Percentiles rank a stretch among this genome's conserved stretches.
Evolutionary conservation across 2,888 invertebrate species (phyloP).

Genomic region (Caenorhabditis doughertyi): DNA sequence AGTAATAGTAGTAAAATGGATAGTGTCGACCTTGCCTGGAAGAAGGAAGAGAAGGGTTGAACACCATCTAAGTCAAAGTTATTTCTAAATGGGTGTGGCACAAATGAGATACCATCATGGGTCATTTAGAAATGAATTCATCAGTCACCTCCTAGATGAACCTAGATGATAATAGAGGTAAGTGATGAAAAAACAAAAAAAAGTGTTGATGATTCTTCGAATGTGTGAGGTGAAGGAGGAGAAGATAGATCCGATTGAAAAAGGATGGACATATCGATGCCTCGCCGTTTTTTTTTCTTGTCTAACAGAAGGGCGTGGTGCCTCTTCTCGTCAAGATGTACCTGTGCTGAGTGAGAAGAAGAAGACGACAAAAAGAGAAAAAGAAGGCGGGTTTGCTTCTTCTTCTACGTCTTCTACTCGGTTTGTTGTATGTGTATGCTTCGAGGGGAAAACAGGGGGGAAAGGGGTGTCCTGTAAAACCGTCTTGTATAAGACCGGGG

Average conservation of each 20-base stretch:
- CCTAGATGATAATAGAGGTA: constrained; percentile 14
- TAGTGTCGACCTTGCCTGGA: constrained; percentile 51
- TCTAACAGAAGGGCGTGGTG: constrained; percentile 51
- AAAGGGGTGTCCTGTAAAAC: constrained; percentile 50
- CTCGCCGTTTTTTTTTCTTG: neutral
- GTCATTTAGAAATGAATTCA: constrained; percentile 30
- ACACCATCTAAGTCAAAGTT: constrained; percentile 12
- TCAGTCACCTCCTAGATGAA: constrained; percentile 27
- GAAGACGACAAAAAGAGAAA: constrained; percentile 20
- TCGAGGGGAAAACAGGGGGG: neutral
- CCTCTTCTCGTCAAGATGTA: constrained; percentile 51
- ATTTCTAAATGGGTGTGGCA: constrained; percentile 23
- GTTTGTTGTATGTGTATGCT: constrained; percentile 29
- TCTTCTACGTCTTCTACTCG: constrained; percentile 20
- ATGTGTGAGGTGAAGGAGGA: constrained; percentile 18
- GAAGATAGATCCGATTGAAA: constrained; percentile 28
- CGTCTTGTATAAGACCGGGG: constrained; percentile 35
- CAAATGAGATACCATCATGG: constrained; percentile 27
- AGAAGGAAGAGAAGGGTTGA: constrained; percentile 10
- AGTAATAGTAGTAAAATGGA: constrained; percentile 53
- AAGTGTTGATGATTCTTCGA: constrained; percentile 11
- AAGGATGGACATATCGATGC: constrained; percentile 36
- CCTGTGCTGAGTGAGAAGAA: constrained; percentile 36
- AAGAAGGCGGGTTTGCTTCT: constrained; percentile 51
- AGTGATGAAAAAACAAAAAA: constrained; percentile 13